Evolutionary conservation across 1,140 invertebrate genomes (phyloP), one percentile per base, ranked within the genome.

Genomic region (Phymorhynchus buccinoides): DNA sequence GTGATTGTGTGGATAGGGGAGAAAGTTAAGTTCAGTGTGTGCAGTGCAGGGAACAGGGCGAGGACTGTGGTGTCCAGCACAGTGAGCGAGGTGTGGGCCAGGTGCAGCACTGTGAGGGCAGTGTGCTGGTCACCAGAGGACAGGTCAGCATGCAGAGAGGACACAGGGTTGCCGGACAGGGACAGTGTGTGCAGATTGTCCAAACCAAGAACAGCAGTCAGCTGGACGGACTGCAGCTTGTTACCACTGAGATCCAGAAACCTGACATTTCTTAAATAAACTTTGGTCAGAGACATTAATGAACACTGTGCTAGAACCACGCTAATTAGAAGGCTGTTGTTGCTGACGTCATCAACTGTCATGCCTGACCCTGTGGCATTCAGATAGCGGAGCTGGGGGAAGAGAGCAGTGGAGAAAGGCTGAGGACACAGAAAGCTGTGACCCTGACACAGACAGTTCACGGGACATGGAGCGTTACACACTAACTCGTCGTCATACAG

Each of bases 21-120:
- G 44, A 48, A 48, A 18, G 44, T 48, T 48, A 48, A 48, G 30
- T 80, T 52, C 18, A 86, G 2, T 0, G 30, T 12, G 18, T 80
- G 6, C n/a, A 86, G 32, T 73, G 30, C 39, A 3, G 44, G 56
- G 56, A 86, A 56, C 1, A 35, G 52, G 18, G 30, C 7, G n/a
- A 86, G 84, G 22, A 80, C 48, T 30, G 52, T 22, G 35, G 27
- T 35, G 71, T 77, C 41, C 16, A 86, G 73, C 12, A 30, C 7
- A 32, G 16, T 48, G 18, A 86, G 66, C 32, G 22, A 66, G 9
- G 83, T 81, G 1, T 75, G 22, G 0, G 39, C 48, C 14, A 62
- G 56, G 56, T 62, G 16, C 18, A 62, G 3, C 7, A 62, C 3
- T 62, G 7, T 62, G 18, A 62, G 56, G 7, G 18, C 56, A 62